Conservation (phyloP, 1,140 invertebrate genomes). For the Conus betulinus region DNA sequence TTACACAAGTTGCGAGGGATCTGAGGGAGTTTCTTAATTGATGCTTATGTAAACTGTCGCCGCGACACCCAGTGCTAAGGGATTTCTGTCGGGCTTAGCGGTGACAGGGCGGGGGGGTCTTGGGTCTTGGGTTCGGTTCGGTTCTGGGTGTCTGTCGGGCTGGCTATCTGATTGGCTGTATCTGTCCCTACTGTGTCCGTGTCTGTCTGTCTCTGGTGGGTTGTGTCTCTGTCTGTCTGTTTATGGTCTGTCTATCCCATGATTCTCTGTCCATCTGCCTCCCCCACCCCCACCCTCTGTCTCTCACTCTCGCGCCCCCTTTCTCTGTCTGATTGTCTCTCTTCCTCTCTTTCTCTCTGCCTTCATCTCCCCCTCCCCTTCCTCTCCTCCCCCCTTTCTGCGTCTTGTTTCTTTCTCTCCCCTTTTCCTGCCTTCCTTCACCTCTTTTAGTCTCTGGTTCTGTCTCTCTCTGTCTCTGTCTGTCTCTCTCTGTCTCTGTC, state of each 20-base stretch:
- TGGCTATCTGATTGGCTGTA: not conserved
- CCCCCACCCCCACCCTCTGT: not conserved
- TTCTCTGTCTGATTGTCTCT: not conserved
- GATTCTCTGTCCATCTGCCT: conserved; percentile 1
- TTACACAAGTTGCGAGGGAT: not conserved
- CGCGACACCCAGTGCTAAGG: not conserved
- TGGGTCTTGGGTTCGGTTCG: too few relatives aligned
- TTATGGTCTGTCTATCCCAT: not conserved
- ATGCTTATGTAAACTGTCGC: not conserved
- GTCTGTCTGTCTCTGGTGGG: not conserved
- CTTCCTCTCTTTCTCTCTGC: not conserved
- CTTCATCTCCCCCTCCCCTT: not conserved
- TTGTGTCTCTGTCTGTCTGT: not conserved
- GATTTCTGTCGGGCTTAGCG: not conserved
- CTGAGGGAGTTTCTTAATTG: not conserved
- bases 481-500: too few relatives aligned
- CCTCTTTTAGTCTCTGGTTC: not conserved
- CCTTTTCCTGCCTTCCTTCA: not conserved
- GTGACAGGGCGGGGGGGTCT: not conserved
- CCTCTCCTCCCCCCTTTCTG: not conserved
- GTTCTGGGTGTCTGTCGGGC: not conserved
- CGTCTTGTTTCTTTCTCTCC: not conserved
- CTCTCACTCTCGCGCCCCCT: not conserved
- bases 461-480: too few relatives aligned
- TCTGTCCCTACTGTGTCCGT: not conserved